Conservation (phyloP, 2,888 invertebrate species). For the Drosophila austrosaltans region DNA sequence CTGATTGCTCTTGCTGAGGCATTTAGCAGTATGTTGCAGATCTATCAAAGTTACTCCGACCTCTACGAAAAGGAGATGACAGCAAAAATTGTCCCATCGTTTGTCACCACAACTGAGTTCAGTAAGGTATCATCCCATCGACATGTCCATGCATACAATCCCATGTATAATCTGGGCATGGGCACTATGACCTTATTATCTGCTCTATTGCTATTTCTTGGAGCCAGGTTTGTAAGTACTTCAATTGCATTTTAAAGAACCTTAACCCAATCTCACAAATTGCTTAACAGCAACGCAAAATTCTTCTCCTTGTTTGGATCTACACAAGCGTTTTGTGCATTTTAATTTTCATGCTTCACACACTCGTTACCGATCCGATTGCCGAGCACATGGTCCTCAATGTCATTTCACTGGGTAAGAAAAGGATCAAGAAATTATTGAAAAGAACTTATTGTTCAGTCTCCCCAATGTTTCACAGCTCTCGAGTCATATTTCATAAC, state of each 20-base stretch:
- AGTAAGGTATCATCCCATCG: not conserved
- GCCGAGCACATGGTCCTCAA: constrained; percentile 27
- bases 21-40: constrained; percentile 24
- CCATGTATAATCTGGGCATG: constrained; percentile 6
- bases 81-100: not conserved
- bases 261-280: too few species aligned
- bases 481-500: constrained; percentile 51
- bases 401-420: constrained; percentile 33
- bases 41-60: not conserved
- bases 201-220: constrained; percentile 6
- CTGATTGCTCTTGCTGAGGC: constrained; percentile 50
- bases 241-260: too few species aligned
- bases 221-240: constrained; percentile 39
- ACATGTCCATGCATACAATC: not conserved
- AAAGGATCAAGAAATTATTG: not conserved
- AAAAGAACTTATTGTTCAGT: not conserved
- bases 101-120: not conserved
- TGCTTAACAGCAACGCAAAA: constrained; percentile 33
- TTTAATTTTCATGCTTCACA: constrained; percentile 28
- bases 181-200: constrained; percentile 4
- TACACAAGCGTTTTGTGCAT: constrained; percentile 7
- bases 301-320: constrained; percentile 50
- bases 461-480: constrained; percentile 27
- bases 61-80: not conserved
- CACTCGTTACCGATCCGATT: constrained; percentile 23